phyloP scores from a whole-genome alignment of 1,140 invertebrate genomes.

The Wiebesia pumilae region DNA sequence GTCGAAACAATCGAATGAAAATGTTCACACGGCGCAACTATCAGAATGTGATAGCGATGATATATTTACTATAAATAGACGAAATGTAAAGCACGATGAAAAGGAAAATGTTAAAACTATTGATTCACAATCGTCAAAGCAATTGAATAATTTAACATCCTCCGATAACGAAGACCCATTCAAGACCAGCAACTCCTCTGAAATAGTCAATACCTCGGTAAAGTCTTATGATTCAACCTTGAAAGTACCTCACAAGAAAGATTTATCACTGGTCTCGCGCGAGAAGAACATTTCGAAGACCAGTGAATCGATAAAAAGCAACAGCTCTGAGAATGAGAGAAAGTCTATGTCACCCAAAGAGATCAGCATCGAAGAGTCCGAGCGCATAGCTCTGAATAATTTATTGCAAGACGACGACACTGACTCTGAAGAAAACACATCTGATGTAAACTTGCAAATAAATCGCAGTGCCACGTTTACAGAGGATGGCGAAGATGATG shows the following conservation, averaged over 20 bases:
- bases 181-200: background rate
- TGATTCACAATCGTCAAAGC: background rate
- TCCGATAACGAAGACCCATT: constrained; percentile 26
- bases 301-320: background rate
- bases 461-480: background rate
- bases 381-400: background rate
- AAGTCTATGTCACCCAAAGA: background rate
- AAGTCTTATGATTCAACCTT: background rate
- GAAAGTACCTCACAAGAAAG: background rate
- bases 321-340: background rate
- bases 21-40: constrained; percentile 10
- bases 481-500: background rate
- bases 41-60: constrained; percentile 63
- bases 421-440: background rate
- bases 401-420: constrained; percentile 18
- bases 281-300: background rate
- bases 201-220: constrained; percentile 25
- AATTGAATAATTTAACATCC: background rate
- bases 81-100: background rate
- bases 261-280: background rate
- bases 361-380: background rate
- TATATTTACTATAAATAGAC: constrained; percentile 62
- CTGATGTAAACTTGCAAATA: background rate
- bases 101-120: background rate
- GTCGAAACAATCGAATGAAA: background rate